phyloP scores from a whole-genome alignment of 2,888 invertebrate species.

The Aleiodes alternator region DNA sequence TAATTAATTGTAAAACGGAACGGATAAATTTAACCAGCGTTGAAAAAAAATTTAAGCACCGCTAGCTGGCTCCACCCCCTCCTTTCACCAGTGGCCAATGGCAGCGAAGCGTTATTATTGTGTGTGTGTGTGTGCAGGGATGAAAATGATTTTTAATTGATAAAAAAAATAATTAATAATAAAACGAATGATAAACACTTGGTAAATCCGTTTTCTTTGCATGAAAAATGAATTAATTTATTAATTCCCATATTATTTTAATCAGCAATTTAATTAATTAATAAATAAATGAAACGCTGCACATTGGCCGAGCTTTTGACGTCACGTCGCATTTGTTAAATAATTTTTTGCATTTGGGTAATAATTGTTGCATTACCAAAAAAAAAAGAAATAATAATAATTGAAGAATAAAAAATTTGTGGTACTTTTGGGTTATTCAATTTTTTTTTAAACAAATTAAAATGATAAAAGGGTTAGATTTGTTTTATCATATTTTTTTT shows the following conservation, averaged over 20 bases:
- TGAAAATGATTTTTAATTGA: conserved; percentile 49
- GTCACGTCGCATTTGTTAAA: conserved; percentile 40
- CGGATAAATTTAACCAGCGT: conserved; percentile 70
- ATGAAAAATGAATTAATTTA: background rate
- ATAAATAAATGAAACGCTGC: conserved; percentile 60
- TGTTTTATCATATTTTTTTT: conserved; percentile 29
- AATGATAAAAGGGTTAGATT: conserved; percentile 35
- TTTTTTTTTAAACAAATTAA: conserved; percentile 5
- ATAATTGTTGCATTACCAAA: conserved; percentile 31
- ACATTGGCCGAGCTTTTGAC: conserved; percentile 68
- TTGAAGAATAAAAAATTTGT: background rate
- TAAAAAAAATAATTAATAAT: background rate
- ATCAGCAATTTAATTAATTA: background rate
- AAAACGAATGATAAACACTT: too few relatives aligned
- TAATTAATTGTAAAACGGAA: conserved; percentile 48
- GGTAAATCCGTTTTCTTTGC: background rate
- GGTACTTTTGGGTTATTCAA: conserved; percentile 33
- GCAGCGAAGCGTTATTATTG: conserved; percentile 70
- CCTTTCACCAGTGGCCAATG: conserved; percentile 74
- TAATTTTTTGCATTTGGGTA: conserved; percentile 43
- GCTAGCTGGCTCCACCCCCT: conserved; percentile 75
- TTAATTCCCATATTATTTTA: conserved; percentile 3
- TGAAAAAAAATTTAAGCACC: conserved; percentile 63
- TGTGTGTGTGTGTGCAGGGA: conserved; percentile 55
- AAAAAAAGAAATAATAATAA: too few relatives aligned